A percentile compares a stretch with the other conserved stretches of the same genome.
Conservation (phyloP, 1,140 invertebrate species). For the Pantala flavescens region DNA sequence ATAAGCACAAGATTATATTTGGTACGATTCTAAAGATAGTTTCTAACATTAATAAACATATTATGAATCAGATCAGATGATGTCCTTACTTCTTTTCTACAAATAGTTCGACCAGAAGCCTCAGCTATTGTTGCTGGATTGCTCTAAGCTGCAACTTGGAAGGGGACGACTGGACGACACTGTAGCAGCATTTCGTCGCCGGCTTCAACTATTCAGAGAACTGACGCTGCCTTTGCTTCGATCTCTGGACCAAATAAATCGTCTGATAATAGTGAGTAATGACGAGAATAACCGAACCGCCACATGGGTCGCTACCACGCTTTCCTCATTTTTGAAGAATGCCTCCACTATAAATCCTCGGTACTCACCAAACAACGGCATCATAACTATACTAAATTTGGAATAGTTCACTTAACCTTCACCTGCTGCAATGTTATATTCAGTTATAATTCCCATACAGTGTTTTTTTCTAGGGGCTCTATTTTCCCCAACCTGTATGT, state of each 20-base stretch:
- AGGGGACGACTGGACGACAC: constrained; percentile 71
- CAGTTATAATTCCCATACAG: too few relatives aligned
- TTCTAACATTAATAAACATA: too few relatives aligned
- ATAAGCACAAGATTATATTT: too few relatives aligned
- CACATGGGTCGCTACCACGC: too few relatives aligned
- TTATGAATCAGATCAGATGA: too few relatives aligned
- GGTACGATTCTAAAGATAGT: too few relatives aligned
- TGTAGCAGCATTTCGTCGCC: constrained; percentile 65
- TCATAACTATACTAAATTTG: not conserved
- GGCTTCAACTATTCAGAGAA: constrained; percentile 74
- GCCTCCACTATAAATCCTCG: not conserved
- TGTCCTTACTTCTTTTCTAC: constrained; percentile 27
- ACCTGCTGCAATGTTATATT: too few relatives aligned
- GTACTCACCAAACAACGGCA: constrained; percentile 12
- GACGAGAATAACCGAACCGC: not conserved
- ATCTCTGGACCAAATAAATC: constrained; percentile 61
- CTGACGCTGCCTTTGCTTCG: constrained; percentile 79
- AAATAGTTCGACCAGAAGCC: constrained; percentile 60
- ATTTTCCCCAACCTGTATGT: not conserved
- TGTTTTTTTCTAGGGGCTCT: too few relatives aligned
- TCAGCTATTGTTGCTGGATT: constrained; percentile 66
- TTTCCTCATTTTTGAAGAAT: too few relatives aligned
- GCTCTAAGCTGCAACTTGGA: constrained; percentile 73
- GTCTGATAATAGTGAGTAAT: constrained; percentile 64
- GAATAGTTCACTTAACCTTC: too few relatives aligned